These are phyloP conservation scores for Brachyistius frenatus DNA, from an alignment of 2,113 vertebrate species.

Conservation along the genomic window DNA sequence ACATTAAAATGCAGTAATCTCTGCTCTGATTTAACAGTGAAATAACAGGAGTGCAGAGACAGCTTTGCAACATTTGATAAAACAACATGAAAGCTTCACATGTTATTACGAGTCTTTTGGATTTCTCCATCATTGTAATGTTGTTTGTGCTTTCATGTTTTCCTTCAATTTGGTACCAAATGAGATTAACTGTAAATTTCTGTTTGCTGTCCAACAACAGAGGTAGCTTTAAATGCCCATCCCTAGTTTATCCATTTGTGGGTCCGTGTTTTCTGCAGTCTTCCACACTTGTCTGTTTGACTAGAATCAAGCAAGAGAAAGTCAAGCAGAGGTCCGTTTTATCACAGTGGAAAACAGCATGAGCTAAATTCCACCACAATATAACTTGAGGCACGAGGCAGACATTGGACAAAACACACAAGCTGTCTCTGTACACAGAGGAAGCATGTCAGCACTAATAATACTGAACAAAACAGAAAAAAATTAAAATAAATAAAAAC, in stretches of 20 bases:
- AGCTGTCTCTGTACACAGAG: not conserved
- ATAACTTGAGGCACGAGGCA: slow-evolving; percentile 1
- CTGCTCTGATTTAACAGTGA: not conserved
- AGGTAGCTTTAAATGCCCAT: slow-evolving; percentile 8
- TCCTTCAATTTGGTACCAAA: too few species aligned
- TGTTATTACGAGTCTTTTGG: too few species aligned
- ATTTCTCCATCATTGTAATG: too few species aligned
- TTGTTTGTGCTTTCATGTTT: too few species aligned
- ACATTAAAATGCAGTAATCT: not conserved
- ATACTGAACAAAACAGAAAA: slow-evolving; percentile 5
- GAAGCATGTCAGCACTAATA: slow-evolving; percentile 24
- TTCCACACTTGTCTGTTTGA: not conserved
- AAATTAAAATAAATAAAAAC: not conserved
- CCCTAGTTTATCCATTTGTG: slow-evolving; percentile 3
- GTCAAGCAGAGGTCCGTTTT: slow-evolving; percentile 9
- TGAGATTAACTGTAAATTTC: too few species aligned
- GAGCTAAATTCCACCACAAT: slow-evolving; percentile 1
- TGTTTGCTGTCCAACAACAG: not conserved
- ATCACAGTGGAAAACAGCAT: not conserved
- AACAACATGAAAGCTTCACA: too few species aligned
- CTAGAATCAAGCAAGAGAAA: slow-evolving; percentile 22
- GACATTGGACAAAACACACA: slow-evolving; percentile 23
- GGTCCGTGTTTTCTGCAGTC: not conserved
- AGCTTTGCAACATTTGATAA: too few species aligned
- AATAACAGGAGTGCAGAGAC: too few species aligned